Conservation (phyloP, 2,113 vertebrate species). For the Hippocampus comes region DNA sequence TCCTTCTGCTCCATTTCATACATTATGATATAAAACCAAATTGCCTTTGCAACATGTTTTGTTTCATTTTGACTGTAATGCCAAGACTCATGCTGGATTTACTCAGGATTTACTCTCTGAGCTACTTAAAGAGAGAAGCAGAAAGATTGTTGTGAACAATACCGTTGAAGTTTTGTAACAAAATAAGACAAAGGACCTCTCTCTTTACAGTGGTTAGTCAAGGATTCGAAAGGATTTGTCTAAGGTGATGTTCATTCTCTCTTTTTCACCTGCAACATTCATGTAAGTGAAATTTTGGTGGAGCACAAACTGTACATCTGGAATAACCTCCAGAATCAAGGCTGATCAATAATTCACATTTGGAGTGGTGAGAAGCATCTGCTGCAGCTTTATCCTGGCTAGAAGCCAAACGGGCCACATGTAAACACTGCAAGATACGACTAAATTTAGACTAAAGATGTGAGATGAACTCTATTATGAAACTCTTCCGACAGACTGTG, state of each 20-base stretch:
- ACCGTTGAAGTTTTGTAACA: background rate
- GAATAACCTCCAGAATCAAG: conserved; percentile 15
- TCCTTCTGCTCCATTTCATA: background rate
- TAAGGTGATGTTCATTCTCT: background rate
- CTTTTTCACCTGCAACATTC: background rate
- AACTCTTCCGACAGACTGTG: background rate
- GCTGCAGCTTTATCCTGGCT: conserved; percentile 35
- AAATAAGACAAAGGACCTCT: background rate
- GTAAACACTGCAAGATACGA: conserved; percentile 9
- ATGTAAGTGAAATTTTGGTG: background rate
- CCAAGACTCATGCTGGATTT: background rate
- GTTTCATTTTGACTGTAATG: background rate
- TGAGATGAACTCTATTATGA: background rate
- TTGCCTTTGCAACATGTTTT: background rate
- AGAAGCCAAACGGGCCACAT: conserved; percentile 42
- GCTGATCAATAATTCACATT: conserved; percentile 46
- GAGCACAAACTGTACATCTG: background rate
- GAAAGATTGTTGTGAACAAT: background rate
- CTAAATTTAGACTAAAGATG: conserved; percentile 1
- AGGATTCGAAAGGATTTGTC: background rate
- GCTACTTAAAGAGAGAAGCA: conserved; percentile 2
- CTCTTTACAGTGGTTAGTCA: background rate
- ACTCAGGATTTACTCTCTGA: conserved; percentile 6
- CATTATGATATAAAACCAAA: conserved; percentile 6
- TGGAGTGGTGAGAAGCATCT: conserved; percentile 44